Base-by-base conservation (phyloP, 2,888 invertebrate species). In the Gibbula magus region DNA sequence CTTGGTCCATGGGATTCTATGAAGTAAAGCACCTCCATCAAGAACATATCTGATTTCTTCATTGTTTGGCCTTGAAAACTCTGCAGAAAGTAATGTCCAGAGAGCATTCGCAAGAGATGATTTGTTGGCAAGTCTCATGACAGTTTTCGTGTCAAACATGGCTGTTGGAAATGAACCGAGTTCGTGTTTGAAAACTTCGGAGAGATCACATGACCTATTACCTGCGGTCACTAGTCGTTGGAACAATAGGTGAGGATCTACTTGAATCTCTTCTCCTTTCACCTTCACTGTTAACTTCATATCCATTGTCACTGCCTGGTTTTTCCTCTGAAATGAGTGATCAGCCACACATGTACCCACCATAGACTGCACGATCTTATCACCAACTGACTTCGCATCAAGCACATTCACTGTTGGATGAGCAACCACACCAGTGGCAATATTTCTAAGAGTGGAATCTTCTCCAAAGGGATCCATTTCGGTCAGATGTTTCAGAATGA, bases 81-180 rank as follows among this genome's bases (percentile, higher is more conserved):
- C 61, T 61, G 61, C 20, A 61, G 61, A 61, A 61, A 61, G 61
- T 61, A n/a, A 25, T 61, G 61, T 61, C 61, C 61, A 61, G 20
- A 61, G 61, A 61, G 61, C 61, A 61, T 61, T 61, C n/a, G 61
- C 61, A 61, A 61, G n/a, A 10, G 61, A 61, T 61, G 61, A 61
- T 61, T 61, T 61, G 61, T 61, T 61, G 61, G 61, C 13, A 61
- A 61, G 61, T 61, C 61, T 61, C 61, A 61, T 61, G 61, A 61
- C 61, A 61, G 61, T 61, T n/a, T 61, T 61, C 61, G 61, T 18
- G 25, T 61, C 61, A 56, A 35, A 35, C 35, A 35, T 3, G 7
- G 35, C 35, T 5, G 35, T 35, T 35, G 35, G 35, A n/a, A n/a
- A n/a, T n/a, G n/a, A n/a, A n/a, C n/a, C n/a, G n/a, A 35, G 35